phyloP scores from a whole-genome alignment of 2,113 vertebrate genomes.

The Halcyon malimbica region DNA sequence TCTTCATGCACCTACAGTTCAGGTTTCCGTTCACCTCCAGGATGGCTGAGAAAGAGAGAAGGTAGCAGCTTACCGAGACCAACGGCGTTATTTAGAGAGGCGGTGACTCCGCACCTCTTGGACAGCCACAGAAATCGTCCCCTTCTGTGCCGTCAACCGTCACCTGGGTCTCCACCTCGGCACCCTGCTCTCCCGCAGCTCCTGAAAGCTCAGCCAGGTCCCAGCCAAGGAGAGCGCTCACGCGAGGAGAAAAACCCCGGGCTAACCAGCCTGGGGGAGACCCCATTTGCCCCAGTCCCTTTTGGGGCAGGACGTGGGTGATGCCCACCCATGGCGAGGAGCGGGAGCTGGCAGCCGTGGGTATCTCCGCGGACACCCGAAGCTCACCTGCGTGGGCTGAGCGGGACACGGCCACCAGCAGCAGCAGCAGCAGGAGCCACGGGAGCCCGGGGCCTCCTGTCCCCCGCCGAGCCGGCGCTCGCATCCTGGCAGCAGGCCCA shows the following conservation, averaged over 20 bases:
- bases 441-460: not conserved
- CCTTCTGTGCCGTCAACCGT: fast-evolving
- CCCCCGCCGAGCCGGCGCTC: fast-evolving
- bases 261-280: not conserved
- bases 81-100: fast-evolving
- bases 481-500: not conserved
- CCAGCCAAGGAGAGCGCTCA: fast-evolving
- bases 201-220: not conserved
- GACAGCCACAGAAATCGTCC: not conserved
- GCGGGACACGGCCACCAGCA: not conserved
- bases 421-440: not conserved
- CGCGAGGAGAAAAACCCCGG: fast-evolving
- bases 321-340: not conserved
- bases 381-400: not conserved
- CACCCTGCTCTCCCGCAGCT: not conserved
- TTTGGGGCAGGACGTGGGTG: fast-evolving
- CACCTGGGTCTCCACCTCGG: fast-evolving
- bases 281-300: fast-evolving
- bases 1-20: conserved; percentile 61
- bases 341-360: not conserved
- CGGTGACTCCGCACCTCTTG: fast-evolving
- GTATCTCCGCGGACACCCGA: not conserved
- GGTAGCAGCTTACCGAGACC: not conserved
- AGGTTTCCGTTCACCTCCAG: conserved; percentile 61
- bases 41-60: conserved; percentile 61